These are phyloP conservation scores for Heteromormyrus szaboi DNA, from an alignment of 2,797 vertebrate species.

Conservation along the genomic window DNA sequence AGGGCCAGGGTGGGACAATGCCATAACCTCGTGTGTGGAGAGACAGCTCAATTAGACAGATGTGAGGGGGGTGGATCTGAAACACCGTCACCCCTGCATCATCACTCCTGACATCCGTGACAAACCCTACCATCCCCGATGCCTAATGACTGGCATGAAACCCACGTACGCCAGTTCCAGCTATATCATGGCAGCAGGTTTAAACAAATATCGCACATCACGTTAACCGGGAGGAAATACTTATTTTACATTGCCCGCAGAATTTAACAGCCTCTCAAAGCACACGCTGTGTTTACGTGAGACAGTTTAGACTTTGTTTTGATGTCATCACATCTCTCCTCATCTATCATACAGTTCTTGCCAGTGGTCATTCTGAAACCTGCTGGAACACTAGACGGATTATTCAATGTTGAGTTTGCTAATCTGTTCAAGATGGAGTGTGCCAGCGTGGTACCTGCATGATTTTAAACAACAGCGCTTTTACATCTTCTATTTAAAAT, in stretches of 20 bases:
- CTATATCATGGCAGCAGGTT: background rate
- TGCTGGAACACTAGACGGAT: background rate
- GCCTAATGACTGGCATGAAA: background rate
- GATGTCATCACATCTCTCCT: background rate
- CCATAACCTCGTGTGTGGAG: background rate
- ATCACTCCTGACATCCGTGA: background rate
- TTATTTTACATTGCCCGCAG: background rate
- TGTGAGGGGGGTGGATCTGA: background rate
- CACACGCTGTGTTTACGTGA: background rate
- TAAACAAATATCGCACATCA: background rate
- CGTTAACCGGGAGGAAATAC: background rate
- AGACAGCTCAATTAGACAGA: background rate
- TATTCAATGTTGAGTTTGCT: background rate
- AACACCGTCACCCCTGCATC: background rate
- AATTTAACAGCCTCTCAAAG: background rate
- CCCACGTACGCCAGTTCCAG: background rate
- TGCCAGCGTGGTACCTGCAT: background rate
- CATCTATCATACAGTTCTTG: background rate
- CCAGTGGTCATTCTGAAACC: background rate
- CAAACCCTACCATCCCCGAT: background rate
- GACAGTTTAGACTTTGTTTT: too few species aligned
- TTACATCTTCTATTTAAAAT: background rate
- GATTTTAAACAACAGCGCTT: background rate
- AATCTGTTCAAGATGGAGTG: background rate
- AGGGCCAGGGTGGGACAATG: background rate